Evolutionary conservation across 2,888 invertebrate genomes (phyloP), one percentile per base, ranked within the genome.

Genomic region (Xylota segnis): DNA sequence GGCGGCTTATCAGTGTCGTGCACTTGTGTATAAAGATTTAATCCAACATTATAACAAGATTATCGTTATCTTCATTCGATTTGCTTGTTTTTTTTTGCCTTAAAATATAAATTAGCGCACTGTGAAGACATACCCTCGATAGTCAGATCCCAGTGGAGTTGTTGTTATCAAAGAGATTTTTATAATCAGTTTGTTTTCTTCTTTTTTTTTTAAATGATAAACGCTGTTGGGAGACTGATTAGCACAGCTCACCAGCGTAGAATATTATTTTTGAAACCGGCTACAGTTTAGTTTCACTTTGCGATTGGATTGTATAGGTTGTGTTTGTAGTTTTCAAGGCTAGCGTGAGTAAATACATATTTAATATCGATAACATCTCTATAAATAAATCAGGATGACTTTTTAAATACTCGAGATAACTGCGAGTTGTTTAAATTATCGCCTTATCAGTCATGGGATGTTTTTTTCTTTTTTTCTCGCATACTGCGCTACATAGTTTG

Each of bases 101-200:
- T 56, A 9, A 12, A 23, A 29, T 40, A 16, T 16, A 7, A 72
- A 52, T 61, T 40, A 37, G 10, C 45, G 43, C 27, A 9, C 34
- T 59, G 37, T 59, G 45, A 45, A 45, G 45, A 43, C 16, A 23
- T 37, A 40, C 27, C 54, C 14, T 43, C 14, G 18, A 34, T 6
- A 5, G 4, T 10, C 29, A 18, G 34, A 5, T 14, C 32, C 37
- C 32, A 32, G 37, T 47, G 37, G 56, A 65, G 40, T 52, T 40
- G 5, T 1, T 59, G 45, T 68, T 74, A 78, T 79, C 83, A 79
- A 32, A 32, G n/a, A 54, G 61, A 74, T 63, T 66, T n/a, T 58
- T 58, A 34, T 79, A 79, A 79, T 83, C 78, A 79, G 66, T 74
- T 82, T 86, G 65, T 72, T 58, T 70, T 58, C 43, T 72, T 86